Base-by-base conservation (phyloP, 64 coral and sea anemone genomes). In the Porites australiensis region DNA sequence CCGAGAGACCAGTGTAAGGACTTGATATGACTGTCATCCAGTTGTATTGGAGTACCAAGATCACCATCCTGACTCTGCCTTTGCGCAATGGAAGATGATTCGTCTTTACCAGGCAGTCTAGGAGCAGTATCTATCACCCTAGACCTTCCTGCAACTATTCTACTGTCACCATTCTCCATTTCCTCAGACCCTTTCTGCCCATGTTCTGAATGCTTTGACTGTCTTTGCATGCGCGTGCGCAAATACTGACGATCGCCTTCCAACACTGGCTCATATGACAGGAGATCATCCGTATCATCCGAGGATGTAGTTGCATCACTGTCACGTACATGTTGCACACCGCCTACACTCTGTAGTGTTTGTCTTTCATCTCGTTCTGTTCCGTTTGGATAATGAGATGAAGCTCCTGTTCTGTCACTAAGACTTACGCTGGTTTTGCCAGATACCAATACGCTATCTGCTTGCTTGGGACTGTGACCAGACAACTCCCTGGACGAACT, bases 281-380 rank as follows among this genome's bases (percentile, higher is more conserved):
- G 80, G 21, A 97, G 67, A 58, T 97, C 95, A 91, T 97, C 95
- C 60, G 95, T 97, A 22, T 97, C 83, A 79, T 97, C 95, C 19
- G 95, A 94, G 3, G 92, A 94, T 46, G 16, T 20, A 49, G 75
- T 65, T 68, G 13, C 19, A 82, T 62, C 78, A 53, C 87, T 89
- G 3, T 44, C 69, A 21, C 81, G 5, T 52, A 13, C 3, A n/a
- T 50, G 58, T 16, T 66, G 23, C 43, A 83, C 20, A 8, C 14
- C 16, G 43, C 15, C 19, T 50, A 3, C 73, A 50, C 44, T 51
- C 43, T 15, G 70, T 37, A 44, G 43, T 13, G 70, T 10, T 45
- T 45, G 5, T 0, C 47, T 46, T 8, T 76, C 13, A 50, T 50
- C 12, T 76, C 48, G 45, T 14, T 7, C 81, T 18, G 46, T 68